Evolutionary conservation across 2,888 invertebrate species (phyloP).

Genomic region (Acronicta psi): DNA sequence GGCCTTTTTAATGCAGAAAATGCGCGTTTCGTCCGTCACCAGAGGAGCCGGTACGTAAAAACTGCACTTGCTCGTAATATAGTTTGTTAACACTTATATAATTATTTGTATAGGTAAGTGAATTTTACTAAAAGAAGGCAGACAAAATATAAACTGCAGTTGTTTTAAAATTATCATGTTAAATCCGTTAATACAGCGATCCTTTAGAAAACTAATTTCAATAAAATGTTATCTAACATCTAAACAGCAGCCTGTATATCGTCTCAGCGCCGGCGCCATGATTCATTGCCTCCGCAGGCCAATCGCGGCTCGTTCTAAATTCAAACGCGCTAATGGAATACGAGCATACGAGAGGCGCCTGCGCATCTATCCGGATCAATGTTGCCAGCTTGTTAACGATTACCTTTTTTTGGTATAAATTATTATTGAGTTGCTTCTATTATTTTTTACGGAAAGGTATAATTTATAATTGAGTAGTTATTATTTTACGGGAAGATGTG

Average conservation of each 20-base stretch:
- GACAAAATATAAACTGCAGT: no score
- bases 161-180: neutral
- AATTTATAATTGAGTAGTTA: neutral
- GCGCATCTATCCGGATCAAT: slow-evolving; percentile 71
- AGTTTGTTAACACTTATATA: no score
- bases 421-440: neutral
- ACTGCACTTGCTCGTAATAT: no score
- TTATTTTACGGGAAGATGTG: neutral
- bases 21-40: no score
- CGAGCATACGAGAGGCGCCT: slow-evolving; percentile 78
- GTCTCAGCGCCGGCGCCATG: slow-evolving; percentile 74
- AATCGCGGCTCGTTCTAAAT: slow-evolving; percentile 82
- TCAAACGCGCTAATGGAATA: slow-evolving; percentile 86
- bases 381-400: slow-evolving; percentile 63
- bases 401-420: slow-evolving; percentile 13
- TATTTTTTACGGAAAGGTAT: slow-evolving; percentile 4
- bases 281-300: slow-evolving; percentile 75
- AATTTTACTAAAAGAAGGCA: no score
- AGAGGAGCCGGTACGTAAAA: no score
- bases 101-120: no score
- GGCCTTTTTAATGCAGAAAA: no score
- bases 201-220: neutral
- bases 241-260: slow-evolving; percentile 49
- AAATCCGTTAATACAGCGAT: neutral
- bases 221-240: slow-evolving; percentile 31